A percentile compares a stretch with the other conserved stretches of the same genome.
Evolutionary conservation across 2,888 invertebrate species (phyloP).

Genomic region (Papilio elwesi): DNA sequence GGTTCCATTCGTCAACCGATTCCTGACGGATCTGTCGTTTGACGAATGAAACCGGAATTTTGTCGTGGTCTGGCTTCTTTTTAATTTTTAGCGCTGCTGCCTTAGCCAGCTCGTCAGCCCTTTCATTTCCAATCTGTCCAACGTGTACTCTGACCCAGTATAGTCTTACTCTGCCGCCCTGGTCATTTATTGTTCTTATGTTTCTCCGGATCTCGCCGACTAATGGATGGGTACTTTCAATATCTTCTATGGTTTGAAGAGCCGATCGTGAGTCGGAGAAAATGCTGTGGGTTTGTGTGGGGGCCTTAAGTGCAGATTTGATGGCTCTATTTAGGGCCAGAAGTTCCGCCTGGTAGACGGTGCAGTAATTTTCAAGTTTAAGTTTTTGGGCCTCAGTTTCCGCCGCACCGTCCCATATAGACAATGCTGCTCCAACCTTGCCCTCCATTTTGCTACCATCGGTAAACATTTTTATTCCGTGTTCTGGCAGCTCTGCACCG

Average conservation of each 20-base stretch:
- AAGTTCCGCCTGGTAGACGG: constrained; percentile 38
- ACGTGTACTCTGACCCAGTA: constrained; percentile 39
- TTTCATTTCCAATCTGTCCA: constrained; percentile 36
- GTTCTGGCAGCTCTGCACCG: background rate
- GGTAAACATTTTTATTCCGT: constrained; percentile 21
- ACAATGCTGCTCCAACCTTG: constrained; percentile 32
- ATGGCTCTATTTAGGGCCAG: too few species aligned
- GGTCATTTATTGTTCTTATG: background rate
- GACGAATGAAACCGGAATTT: constrained; percentile 18
- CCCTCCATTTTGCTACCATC: constrained; percentile 41
- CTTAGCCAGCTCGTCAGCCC: constrained; percentile 41
- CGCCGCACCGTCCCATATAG: too few species aligned
- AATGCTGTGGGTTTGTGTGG: too few species aligned
- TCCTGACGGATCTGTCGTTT: constrained; percentile 23
- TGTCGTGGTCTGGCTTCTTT: constrained; percentile 25
- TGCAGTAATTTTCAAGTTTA: constrained; percentile 29
- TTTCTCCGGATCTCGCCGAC: background rate
- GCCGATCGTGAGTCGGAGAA: too few species aligned
- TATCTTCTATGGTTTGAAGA: too few species aligned
- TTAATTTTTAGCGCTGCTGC: background rate
- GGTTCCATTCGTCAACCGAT: too few species aligned
- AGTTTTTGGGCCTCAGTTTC: constrained; percentile 19
- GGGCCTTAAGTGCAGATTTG: too few species aligned
- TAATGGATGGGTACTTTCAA: background rate
- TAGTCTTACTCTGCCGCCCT: background rate